phyloP scores from a whole-genome alignment of 2,797 vertebrate genomes.

The Spea hammondii region DNA sequence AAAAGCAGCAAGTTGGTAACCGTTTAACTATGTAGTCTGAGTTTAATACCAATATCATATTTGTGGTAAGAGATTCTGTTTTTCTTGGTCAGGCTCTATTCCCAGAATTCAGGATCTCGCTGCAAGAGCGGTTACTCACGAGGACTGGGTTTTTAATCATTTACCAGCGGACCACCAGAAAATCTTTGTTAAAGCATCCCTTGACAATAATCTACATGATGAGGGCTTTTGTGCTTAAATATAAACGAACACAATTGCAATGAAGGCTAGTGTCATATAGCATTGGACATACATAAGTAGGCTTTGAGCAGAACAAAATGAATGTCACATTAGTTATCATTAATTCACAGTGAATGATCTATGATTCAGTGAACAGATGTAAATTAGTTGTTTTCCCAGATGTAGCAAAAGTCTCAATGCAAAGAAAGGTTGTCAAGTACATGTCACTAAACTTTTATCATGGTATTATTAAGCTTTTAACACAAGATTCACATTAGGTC shows the following conservation, averaged over 20 bases:
- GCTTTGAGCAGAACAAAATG: constrained; percentile 1
- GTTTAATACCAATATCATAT: constrained; percentile 65
- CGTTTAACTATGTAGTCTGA: constrained; percentile 63
- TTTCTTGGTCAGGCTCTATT: constrained; percentile 69
- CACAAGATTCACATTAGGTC: no score
- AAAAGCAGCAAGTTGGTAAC: constrained; percentile 70
- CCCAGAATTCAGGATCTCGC: constrained; percentile 65
- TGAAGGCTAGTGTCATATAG: constrained; percentile 12
- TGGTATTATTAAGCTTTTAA: not conserved
- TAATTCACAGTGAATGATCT: constrained; percentile 18
- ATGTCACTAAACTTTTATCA: not conserved
- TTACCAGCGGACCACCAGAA: constrained; percentile 43
- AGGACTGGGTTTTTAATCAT: constrained; percentile 58
- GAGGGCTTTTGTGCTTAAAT: constrained; percentile 25
- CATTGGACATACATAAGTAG: not conserved
- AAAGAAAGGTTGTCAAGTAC: not conserved
- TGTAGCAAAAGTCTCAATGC: not conserved
- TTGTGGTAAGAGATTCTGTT: constrained; percentile 70
- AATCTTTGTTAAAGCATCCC: constrained; percentile 34
- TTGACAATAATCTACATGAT: constrained; percentile 38
- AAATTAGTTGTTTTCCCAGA: constrained; percentile 24
- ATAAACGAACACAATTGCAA: constrained; percentile 1
- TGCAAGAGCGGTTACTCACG: constrained; percentile 61
- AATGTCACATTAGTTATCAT: constrained; percentile 11
- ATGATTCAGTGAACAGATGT: not conserved